A percentile compares a stretch with the other conserved stretches of the same genome.
These are phyloP conservation scores for Morpho deidamia DNA, from an alignment of 2,888 invertebrate species.

Conservation along the genomic window DNA sequence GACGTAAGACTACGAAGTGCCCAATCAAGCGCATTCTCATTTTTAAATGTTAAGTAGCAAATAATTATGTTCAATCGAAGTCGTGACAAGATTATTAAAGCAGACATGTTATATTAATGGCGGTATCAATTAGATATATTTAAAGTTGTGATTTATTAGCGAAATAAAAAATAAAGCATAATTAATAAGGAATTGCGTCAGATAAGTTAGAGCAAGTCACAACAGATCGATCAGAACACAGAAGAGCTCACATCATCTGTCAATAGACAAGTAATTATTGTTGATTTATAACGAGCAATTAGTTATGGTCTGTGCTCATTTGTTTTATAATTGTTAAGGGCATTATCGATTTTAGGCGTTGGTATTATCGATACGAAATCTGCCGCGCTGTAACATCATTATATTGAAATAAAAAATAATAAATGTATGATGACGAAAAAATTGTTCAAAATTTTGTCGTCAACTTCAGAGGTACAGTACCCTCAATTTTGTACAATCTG, in stretches of 20 bases:
- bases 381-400: neutral
- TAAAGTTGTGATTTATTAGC: slow-evolving; percentile 2
- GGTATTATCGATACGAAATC: slow-evolving; percentile 20
- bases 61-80: slow-evolving; percentile 7
- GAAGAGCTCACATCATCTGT: slow-evolving; percentile 22
- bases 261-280: slow-evolving; percentile 24
- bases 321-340: slow-evolving; percentile 43
- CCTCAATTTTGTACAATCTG: too few species aligned
- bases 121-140: slow-evolving; percentile 4
- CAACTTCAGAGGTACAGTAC: too few species aligned
- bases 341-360: slow-evolving; percentile 38
- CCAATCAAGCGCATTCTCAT: neutral
- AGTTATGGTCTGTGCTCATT: slow-evolving; percentile 44
- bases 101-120: slow-evolving; percentile 3
- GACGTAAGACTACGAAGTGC: neutral
- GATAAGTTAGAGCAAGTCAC: slow-evolving; percentile 8
- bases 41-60: slow-evolving; percentile 8
- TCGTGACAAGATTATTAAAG: slow-evolving; percentile 9
- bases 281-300: slow-evolving; percentile 45
- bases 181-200: slow-evolving; percentile 7
- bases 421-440: too few species aligned
- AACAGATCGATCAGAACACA: slow-evolving; percentile 19
- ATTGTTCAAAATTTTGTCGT: too few species aligned
- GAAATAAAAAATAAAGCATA: slow-evolving; percentile 2
- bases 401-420: neutral